These are phyloP conservation scores for Enteromius thamalakanensis DNA, from an alignment of 2,797 vertebrate genomes.

Conservation along the genomic window DNA sequence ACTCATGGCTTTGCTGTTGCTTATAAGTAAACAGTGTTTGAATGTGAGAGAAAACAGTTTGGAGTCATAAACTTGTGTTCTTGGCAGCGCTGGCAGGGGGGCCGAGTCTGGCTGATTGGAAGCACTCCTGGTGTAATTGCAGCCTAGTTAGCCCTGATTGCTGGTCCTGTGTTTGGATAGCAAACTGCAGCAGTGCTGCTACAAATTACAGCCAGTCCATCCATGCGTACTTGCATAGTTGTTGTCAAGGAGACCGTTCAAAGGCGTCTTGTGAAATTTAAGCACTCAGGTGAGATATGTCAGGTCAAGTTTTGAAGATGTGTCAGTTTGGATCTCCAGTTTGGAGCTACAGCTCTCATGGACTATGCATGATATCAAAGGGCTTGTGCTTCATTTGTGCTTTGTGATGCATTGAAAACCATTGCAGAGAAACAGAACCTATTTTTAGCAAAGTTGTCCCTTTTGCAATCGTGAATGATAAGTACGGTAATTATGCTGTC, in stretches of 20 bases:
- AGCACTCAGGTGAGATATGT: background rate
- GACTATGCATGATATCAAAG: background rate
- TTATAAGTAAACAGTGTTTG: conserved; percentile 57
- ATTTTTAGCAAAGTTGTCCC: conserved; percentile 28
- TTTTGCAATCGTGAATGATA: conserved; percentile 45
- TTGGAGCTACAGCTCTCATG: background rate
- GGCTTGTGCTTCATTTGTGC: background rate
- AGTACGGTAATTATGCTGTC: conserved; percentile 66
- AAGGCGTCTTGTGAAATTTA: conserved; percentile 36
- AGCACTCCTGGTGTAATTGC: conserved; percentile 74
- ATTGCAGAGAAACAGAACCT: conserved; percentile 30
- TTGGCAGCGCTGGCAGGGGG: conserved; percentile 64
- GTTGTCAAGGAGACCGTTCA: conserved; percentile 47
- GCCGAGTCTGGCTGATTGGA: conserved; percentile 67
- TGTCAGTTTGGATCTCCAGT: background rate
- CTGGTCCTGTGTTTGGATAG: conserved; percentile 77
- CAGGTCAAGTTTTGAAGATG: background rate
- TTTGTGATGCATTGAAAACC: background rate
- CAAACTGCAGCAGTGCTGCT: conserved; percentile 72
- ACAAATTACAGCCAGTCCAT: conserved; percentile 71
- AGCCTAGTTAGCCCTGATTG: conserved; percentile 79
- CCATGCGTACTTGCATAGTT: conserved; percentile 47
- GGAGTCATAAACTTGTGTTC: conserved; percentile 65
- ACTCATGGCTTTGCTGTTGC: conserved; percentile 46
- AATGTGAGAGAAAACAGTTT: conserved; percentile 59